Conservation (phyloP, 2,113 vertebrate species). For the Corydoras sp. region DNA sequence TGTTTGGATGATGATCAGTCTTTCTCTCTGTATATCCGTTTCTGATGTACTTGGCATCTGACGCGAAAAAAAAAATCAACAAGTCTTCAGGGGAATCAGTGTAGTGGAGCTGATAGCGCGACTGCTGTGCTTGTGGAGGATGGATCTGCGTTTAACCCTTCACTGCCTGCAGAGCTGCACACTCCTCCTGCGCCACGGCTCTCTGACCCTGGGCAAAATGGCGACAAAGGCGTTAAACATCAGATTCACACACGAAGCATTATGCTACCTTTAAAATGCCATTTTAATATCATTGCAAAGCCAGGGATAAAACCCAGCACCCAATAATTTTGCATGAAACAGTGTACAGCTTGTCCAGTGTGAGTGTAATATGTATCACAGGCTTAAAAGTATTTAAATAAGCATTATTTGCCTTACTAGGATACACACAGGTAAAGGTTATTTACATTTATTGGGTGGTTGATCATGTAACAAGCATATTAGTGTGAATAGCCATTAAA, state of each 20-base stretch:
- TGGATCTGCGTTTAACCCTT: constrained; percentile 66
- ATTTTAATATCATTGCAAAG: too few relatives aligned
- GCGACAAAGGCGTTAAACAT: constrained; percentile 42
- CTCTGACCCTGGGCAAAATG: constrained; percentile 40
- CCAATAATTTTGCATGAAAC: too few relatives aligned
- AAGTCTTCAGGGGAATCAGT: constrained; percentile 33
- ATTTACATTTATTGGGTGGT: too few relatives aligned
- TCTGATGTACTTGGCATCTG: constrained; percentile 34
- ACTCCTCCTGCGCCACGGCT: constrained; percentile 20
- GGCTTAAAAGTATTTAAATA: too few relatives aligned
- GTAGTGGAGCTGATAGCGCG: constrained; percentile 52
- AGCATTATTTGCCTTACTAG: too few relatives aligned
- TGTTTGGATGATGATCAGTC: constrained; percentile 41
- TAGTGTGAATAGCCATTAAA: too few relatives aligned
- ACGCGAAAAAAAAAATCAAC: constrained; percentile 61
- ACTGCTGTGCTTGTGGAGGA: constrained; percentile 41
- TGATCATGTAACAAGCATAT: too few relatives aligned
- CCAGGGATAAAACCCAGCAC: too few relatives aligned
- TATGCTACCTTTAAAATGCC: too few relatives aligned
- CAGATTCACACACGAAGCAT: neutral
- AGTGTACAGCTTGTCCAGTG: too few relatives aligned
- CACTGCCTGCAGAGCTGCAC: neutral
- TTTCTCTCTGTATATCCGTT: constrained; percentile 27
- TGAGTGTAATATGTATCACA: too few relatives aligned
- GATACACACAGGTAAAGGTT: too few relatives aligned